These are phyloP conservation scores for Phalacrocorax pelagicus DNA, from an alignment of 2,113 vertebrate species.

Conservation along the genomic window DNA sequence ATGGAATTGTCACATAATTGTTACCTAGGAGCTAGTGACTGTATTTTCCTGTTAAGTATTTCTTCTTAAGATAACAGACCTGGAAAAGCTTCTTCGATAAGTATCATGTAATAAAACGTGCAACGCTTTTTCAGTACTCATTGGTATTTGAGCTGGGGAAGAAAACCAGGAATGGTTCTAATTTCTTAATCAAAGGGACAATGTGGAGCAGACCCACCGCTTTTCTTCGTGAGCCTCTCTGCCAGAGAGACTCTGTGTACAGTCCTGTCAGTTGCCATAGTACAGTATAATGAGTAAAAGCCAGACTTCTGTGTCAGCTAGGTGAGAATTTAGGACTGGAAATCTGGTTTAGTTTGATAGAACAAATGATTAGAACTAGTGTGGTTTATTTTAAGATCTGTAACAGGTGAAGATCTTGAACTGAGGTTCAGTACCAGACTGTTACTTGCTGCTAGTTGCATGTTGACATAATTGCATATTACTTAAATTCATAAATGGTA, in stretches of 20 bases:
- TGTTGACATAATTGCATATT: neutral
- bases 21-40: neutral
- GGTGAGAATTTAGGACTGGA: neutral
- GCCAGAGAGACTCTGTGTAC: too few species aligned
- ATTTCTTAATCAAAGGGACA: neutral
- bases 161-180: neutral
- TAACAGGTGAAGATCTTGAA: neutral
- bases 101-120: fast-evolving
- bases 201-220: neutral
- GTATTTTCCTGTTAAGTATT: neutral
- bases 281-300: too few species aligned
- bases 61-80: neutral
- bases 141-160: neutral
- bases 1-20: neutral
- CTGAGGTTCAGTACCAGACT: neutral
- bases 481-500: neutral
- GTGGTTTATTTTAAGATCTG: neutral
- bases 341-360: neutral
- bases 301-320: neutral
- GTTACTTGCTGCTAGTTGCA: neutral
- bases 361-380: neutral
- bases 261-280: neutral
- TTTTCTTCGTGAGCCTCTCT: neutral
- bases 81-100: neutral
- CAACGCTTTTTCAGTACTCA: neutral